Conservation (phyloP, 2,797 vertebrate species). For the Danionella dracula region DNA sequence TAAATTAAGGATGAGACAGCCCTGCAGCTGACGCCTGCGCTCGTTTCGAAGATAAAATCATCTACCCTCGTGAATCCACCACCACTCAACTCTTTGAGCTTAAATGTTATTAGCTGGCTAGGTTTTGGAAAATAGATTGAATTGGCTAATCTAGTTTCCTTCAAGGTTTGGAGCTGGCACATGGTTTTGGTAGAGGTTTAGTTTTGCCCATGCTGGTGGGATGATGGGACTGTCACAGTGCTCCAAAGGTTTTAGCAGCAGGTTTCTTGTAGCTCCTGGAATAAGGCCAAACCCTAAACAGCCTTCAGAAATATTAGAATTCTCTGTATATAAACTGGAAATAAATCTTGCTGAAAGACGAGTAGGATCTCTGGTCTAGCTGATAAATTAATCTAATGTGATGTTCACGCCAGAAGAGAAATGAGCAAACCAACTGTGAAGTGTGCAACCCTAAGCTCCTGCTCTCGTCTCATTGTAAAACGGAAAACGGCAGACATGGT, state of each 20-base stretch:
- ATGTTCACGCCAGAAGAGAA: too few species aligned
- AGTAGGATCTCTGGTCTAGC: too few species aligned
- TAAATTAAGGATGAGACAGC: conserved; percentile 40
- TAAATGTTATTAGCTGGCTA: conserved; percentile 46
- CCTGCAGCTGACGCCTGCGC: conserved; percentile 37
- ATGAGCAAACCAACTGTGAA: too few species aligned
- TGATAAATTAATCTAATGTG: too few species aligned
- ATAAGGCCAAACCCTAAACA: neutral
- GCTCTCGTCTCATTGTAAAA: too few species aligned
- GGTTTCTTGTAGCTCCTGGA: neutral
- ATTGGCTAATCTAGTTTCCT: conserved; percentile 49
- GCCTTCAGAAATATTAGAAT: neutral
- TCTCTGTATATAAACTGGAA: neutral
- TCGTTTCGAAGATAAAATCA: conserved; percentile 45
- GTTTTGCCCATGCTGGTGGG: neutral
- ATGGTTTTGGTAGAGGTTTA: neutral
- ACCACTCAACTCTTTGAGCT: conserved; percentile 8
- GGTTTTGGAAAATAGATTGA: conserved; percentile 46
- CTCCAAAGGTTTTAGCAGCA: neutral
- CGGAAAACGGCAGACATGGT: too few species aligned
- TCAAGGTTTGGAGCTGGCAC: neutral
- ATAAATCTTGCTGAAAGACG: neutral
- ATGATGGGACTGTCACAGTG: neutral
- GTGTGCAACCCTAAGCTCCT: too few species aligned
- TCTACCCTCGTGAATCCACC: conserved; percentile 11